Evolutionary conservation across 1,140 invertebrate species (phyloP), one percentile per base, ranked within the genome.

Genomic region (Asbolus verrucosus): DNA sequence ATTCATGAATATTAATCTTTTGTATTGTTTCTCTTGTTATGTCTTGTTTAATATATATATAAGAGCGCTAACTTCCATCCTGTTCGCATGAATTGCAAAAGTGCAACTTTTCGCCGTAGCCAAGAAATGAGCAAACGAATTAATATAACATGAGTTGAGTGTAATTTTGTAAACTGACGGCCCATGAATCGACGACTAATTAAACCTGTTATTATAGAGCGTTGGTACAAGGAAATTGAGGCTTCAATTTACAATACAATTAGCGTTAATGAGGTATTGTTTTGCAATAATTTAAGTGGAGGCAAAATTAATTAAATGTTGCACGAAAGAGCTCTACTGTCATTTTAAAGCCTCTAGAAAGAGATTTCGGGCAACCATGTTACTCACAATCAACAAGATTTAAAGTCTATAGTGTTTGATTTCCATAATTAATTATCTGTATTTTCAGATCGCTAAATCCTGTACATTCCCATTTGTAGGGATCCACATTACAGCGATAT

Each of bases 201-300:
- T 54, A 54, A 36, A 54, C n/a, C 46, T 54, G 46, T 54, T 54
- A 54, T 54, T 27, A 14, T 54, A 21, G 18, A 54, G 21, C 46
- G 46, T 24, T 21, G 46, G 46, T 27, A 21, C 46, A 27, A 54
- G 46, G 46, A 54, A 54, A 54, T 54, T 54, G 46, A 54, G 46
- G 46, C 46, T 54, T 54, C 46, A 54, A 54, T 54, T 54, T 54
- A 54, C 27, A 54, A 54, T 54, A 54, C 46, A 54, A 54, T 54
- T 54, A 54, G 13, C 21, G 46, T 27, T 54, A 54, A 54, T 54
- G 46, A 54, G 46, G 46, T 13, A 54, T 54, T 54, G 46, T 54
- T 54, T 36, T 54, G 21, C 21, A 24, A 54, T 27, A 54, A 54
- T 54, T 27, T 27, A n/a, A 54, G 19, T 24, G 19, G 46, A 54